Evolutionary conservation across 2,113 vertebrate species (phyloP).

Genomic region (Hystrix cristata): DNA sequence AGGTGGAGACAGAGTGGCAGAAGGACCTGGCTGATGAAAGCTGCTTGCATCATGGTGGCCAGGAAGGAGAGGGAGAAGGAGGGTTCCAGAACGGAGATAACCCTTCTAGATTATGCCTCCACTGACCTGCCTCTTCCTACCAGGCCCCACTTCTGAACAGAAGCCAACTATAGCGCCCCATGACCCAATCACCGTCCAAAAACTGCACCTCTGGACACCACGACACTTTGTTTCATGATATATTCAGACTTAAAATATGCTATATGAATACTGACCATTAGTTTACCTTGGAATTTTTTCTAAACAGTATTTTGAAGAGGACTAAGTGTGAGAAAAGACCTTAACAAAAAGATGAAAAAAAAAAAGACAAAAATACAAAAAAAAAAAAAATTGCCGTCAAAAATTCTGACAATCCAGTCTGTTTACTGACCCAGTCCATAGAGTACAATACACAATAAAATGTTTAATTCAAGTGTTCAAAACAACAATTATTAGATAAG

Average conservation of each 20-base stretch:
- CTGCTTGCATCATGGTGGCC: background rate
- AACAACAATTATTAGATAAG: background rate
- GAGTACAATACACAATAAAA: background rate
- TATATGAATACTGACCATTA: background rate
- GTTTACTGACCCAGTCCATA: background rate
- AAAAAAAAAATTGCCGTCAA: no score
- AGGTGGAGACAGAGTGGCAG: fast-evolving
- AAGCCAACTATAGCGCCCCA: background rate
- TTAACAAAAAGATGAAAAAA: background rate
- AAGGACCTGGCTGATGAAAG: background rate
- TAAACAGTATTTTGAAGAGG: background rate
- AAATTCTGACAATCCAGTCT: background rate
- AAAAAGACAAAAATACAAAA: no score
- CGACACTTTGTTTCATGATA: background rate
- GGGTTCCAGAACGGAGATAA: background rate
- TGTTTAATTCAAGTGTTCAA: background rate
- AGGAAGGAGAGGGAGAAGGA: background rate
- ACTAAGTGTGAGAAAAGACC: background rate
- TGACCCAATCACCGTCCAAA: background rate
- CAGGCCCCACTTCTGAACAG: background rate
- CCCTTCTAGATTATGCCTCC: background rate
- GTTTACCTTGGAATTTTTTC: background rate
- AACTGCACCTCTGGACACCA: background rate
- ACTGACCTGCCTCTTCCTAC: background rate
- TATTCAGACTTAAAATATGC: background rate